A percentile compares a stretch with the other conserved stretches of the same genome.
Conservation (phyloP, 2,888 invertebrate genomes). For the Zele albiditarsus region DNA sequence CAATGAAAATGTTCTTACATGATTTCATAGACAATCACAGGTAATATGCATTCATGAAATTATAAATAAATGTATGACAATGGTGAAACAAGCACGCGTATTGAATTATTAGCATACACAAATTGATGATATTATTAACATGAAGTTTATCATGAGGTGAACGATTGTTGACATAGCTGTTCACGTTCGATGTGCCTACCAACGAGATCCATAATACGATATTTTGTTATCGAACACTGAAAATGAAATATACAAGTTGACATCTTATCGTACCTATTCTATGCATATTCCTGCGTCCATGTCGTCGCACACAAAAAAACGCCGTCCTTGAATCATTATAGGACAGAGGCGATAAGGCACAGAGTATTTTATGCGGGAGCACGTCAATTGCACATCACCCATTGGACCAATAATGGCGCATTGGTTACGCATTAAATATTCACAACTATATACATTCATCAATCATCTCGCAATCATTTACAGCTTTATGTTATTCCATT, state of each 20-base stretch:
- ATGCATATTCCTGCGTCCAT: not conserved
- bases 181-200: not conserved
- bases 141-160: not conserved
- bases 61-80: constrained; percentile 4
- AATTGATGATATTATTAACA: not conserved
- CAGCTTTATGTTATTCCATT: not conserved
- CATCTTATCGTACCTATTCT: not conserved
- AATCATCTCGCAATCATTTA: not conserved
- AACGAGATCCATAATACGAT: not conserved
- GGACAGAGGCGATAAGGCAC: constrained; percentile 54
- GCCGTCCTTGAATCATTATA: constrained; percentile 16
- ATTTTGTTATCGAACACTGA: constrained; percentile 21
- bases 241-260: constrained; percentile 38
- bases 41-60: not conserved
- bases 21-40: not conserved
- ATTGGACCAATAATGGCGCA: constrained; percentile 48
- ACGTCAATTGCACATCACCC: constrained; percentile 50
- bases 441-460: constrained; percentile 36
- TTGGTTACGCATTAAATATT: constrained; percentile 18
- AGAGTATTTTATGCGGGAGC: constrained; percentile 44
- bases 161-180: not conserved
- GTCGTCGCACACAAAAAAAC: not conserved
- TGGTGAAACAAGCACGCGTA: not conserved
- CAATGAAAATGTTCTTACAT: constrained; percentile 5
- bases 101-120: not conserved